Evolutionary conservation across 2,888 invertebrate species (phyloP).

Genomic region (Scaptomyza parva): DNA sequence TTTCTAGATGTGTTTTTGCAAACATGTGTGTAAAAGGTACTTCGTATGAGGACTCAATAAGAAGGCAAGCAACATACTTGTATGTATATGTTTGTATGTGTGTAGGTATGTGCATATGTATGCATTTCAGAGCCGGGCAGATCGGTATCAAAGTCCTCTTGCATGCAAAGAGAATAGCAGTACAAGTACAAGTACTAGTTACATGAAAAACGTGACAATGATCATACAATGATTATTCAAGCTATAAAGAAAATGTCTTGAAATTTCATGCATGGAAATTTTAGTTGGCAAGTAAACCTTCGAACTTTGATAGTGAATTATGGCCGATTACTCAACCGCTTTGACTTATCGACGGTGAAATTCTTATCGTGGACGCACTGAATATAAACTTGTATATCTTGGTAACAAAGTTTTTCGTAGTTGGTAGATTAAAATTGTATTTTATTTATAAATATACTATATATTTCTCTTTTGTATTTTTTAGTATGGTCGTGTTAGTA

Average conservation of each 20-base stretch:
- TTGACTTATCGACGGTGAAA: slow-evolving; percentile 1
- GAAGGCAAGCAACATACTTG: background rate
- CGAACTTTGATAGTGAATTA: slow-evolving; percentile 2
- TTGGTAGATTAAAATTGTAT: background rate
- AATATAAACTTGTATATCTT: background rate
- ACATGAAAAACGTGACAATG: background rate
- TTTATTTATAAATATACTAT: background rate
- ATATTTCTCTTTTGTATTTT: slow-evolving; percentile 51
- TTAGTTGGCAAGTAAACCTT: background rate
- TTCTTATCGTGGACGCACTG: slow-evolving; percentile 9
- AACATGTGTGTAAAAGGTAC: background rate
- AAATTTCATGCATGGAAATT: background rate
- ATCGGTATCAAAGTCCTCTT: slow-evolving; percentile 9
- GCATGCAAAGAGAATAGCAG: background rate
- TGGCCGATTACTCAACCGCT: slow-evolving; percentile 2
- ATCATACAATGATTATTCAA: background rate
- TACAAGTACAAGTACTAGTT: background rate
- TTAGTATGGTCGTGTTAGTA: slow-evolving; percentile 93
- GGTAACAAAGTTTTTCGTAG: background rate
- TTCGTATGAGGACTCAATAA: background rate
- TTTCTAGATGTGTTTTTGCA: background rate
- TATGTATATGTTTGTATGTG: background rate
- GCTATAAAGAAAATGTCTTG: background rate
- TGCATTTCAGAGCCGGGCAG: slow-evolving; percentile 9
- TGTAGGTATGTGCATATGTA: slow-evolving; percentile 1